A percentile compares a stretch with the other conserved stretches of the same genome.
phyloP scores from a whole-genome alignment of 2,888 invertebrate species.

The Chrysolina americana region DNA sequence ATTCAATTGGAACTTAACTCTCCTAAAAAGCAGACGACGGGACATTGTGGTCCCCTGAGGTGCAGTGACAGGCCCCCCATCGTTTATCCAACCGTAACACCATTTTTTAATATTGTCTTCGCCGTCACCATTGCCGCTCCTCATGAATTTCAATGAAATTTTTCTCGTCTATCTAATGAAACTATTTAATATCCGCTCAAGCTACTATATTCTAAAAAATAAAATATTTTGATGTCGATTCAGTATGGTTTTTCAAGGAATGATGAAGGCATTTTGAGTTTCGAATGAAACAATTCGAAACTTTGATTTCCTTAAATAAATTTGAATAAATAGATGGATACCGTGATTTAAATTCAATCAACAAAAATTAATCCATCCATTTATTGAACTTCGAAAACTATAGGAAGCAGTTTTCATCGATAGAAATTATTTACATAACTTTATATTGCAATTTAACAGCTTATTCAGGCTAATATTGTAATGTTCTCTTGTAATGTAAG shows the following conservation, averaged over 20 bases:
- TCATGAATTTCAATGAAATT: slow-evolving; percentile 28
- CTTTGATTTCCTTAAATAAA: too few species aligned
- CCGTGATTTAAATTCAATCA: too few species aligned
- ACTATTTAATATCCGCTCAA: slow-evolving; percentile 8
- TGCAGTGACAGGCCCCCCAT: slow-evolving; percentile 63
- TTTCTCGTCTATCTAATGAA: not conserved
- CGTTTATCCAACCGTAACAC: slow-evolving; percentile 63
- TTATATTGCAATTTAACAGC: too few species aligned
- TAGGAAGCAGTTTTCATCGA: too few species aligned
- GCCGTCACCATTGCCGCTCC: slow-evolving; percentile 63
- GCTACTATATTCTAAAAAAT: slow-evolving; percentile 6
- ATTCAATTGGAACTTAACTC: slow-evolving; percentile 48
- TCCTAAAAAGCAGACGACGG: slow-evolving; percentile 52
- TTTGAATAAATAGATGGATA: too few species aligned
- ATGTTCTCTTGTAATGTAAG: too few species aligned
- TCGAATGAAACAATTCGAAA: not conserved
- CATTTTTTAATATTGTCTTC: slow-evolving; percentile 65
- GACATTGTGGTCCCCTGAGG: slow-evolving; percentile 56
- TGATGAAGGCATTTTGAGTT: not conserved
- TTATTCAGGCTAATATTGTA: too few species aligned
- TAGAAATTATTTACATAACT: too few species aligned
- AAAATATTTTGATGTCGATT: not conserved
- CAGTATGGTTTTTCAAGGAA: not conserved
- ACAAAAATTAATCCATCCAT: too few species aligned
- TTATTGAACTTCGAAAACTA: not conserved